Evolutionary conservation across 64 coral and sea anemone species (phyloP), one percentile per base, ranked within the genome.

Genomic region (Dendrophyllia cribrosa): DNA sequence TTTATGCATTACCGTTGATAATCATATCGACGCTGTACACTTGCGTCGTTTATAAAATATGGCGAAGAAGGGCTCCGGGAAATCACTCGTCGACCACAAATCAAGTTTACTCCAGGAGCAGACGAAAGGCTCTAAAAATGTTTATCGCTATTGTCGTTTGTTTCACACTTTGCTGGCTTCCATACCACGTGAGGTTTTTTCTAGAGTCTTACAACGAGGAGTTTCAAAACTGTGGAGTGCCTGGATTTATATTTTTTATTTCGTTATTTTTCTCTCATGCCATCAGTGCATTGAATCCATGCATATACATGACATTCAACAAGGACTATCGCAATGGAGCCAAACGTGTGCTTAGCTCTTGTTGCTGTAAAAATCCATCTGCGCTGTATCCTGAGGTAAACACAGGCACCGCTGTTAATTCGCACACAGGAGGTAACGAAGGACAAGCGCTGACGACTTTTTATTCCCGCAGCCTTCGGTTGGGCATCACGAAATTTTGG

Each of bases 281-380:
- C 5, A 87, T 77, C 60, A 93, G 91, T 51, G 91, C 82, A 16
- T 11, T 93, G 6, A 93, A 93, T 59, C 91, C 91, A 76, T 93
- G 74, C 26, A 75, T 93, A 51, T 93, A 93, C 72, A 51, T 85
- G 9, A 43, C 78, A 44, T 93, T 93, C 34, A 87, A 93, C 82
- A 77, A 52, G 19, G 64, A 74, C 17, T 93, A 86, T 21, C 91
- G 91, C 9, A 69, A 62, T 53, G 91, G 91, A 16, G 73, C 74
- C 9, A 86, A 87, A 59, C 80, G 80, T 23, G 10, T 67, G 43
- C 26, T 68, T 48, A 10, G 0, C 23, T 26, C 45, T 7, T 52
- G 80, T 15, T 67, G 80, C 11, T 66, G 63, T 10, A 21, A 15
- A 17, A 6, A 75, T 20, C 64, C 62, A 50, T 50, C 63, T 23